Conservation (phyloP, 2,113 vertebrate species). For the Ptilorrhoa leucosticta region DNA sequence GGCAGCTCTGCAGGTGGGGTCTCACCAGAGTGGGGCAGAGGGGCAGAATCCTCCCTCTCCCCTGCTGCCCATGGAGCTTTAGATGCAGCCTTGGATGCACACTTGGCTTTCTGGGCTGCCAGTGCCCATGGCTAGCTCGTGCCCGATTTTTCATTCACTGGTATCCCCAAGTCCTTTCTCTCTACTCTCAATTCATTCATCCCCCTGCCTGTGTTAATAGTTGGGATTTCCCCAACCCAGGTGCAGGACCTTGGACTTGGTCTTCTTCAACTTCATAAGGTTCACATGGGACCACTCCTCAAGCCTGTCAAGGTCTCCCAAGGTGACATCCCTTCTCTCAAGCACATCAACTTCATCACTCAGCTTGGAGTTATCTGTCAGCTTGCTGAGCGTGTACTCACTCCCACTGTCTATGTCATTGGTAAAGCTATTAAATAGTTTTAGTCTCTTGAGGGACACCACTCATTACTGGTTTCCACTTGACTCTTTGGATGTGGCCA, state of each 20-base stretch:
- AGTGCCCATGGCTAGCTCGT: not conserved
- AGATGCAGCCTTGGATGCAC: not conserved
- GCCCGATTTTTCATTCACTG: not conserved
- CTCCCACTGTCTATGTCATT: not conserved
- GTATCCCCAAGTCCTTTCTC: not conserved
- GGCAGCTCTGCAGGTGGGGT: not conserved
- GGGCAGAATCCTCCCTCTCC: not conserved
- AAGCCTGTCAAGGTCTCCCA: not conserved
- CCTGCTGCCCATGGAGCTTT: not conserved
- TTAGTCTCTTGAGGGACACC: not conserved
- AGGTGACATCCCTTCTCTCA: not conserved
- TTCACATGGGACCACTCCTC: not conserved
- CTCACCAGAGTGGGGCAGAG: not conserved
- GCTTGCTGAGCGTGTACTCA: not conserved
- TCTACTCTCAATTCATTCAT: not conserved
- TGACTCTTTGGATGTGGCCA: not conserved
- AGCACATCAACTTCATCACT: not conserved
- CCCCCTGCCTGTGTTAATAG: not conserved
- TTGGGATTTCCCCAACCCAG: not conserved
- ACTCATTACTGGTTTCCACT: not conserved
- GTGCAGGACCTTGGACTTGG: not conserved
- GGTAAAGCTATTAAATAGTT: not conserved
- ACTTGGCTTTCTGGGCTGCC: not conserved
- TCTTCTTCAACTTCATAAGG: not conserved
- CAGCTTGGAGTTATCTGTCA: not conserved